Evolutionary conservation across 2,888 invertebrate species (phyloP).

Genomic region (Arctia plantaginis): DNA sequence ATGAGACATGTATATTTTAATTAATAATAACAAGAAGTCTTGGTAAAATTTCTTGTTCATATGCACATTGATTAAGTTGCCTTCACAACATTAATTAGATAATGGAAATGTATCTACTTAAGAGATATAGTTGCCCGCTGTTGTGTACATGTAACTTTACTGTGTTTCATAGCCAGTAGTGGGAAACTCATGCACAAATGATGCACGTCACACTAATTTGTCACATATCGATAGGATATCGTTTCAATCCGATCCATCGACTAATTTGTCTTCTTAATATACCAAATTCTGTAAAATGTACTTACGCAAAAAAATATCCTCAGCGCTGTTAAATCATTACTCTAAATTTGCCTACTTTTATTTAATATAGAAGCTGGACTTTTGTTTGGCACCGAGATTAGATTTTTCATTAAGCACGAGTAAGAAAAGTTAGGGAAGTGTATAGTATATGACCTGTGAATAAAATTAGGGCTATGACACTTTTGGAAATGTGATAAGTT

Average conservation of each 20-base stretch:
- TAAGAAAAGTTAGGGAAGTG: constrained; percentile 27
- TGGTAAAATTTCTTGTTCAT: constrained; percentile 8
- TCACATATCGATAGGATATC: constrained; percentile 10
- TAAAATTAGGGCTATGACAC: constrained; percentile 32
- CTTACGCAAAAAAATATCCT: background rate
- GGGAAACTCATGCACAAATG: constrained; percentile 7
- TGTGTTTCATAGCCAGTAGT: constrained; percentile 10
- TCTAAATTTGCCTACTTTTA: background rate
- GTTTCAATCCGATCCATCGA: background rate
- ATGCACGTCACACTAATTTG: constrained; percentile 30
- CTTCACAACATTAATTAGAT: too few relatives aligned
- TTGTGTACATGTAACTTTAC: background rate
- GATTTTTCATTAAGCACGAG: constrained; percentile 25
- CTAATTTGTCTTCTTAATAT: background rate
- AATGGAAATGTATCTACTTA: background rate
- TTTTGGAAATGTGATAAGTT: constrained; percentile 55
- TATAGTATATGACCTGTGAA: constrained; percentile 34
- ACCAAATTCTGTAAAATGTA: background rate
- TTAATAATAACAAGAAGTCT: constrained; percentile 1
- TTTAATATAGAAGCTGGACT: background rate
- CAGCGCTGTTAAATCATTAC: background rate
- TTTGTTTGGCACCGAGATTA: constrained; percentile 34
- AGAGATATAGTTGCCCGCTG: background rate
- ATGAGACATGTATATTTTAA: background rate
- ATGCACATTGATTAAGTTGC: background rate